These are phyloP conservation scores for Seira sanloemensis DNA, from an alignment of 2,888 invertebrate genomes.

Conservation along the genomic window DNA sequence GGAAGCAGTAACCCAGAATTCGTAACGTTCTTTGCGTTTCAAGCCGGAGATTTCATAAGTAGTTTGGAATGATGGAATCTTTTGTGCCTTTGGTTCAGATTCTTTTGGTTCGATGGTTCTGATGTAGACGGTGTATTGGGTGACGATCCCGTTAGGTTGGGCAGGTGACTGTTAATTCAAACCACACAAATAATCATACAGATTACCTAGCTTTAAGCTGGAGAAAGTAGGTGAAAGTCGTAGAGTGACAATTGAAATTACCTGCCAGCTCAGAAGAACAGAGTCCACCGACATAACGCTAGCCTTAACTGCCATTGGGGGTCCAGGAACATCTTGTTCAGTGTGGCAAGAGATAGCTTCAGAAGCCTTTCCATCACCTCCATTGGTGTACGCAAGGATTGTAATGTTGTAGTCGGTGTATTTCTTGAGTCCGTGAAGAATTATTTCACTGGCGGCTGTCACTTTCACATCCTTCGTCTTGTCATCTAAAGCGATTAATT, in stretches of 20 bases:
- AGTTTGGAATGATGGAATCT: conserved; percentile 87
- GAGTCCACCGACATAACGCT: conserved; percentile 93
- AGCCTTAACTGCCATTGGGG: conserved; percentile 94
- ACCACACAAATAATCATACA: no score
- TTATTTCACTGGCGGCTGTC: conserved; percentile 93
- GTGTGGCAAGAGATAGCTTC: conserved; percentile 94
- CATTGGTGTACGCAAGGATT: conserved; percentile 94
- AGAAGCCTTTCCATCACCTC: conserved; percentile 94
- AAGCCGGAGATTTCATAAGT: conserved; percentile 91
- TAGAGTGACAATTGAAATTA: no score
- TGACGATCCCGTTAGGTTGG: conserved; percentile 94
- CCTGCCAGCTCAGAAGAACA: conserved; percentile 93
- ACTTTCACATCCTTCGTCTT: conserved; percentile 94
- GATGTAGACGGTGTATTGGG: conserved; percentile 92
- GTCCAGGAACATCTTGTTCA: conserved; percentile 96
- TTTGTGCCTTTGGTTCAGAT: conserved; percentile 75
- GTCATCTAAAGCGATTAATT: conserved; percentile 81
- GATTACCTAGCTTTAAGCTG: no score
- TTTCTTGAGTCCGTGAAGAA: conserved; percentile 94
- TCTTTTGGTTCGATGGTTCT: conserved; percentile 66
- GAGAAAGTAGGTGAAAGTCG: no score
- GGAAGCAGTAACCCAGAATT: conserved; percentile 96
- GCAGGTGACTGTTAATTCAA: conserved; percentile 84
- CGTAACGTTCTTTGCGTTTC: conserved; percentile 88
- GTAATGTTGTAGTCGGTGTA: conserved; percentile 98